Percentiles rank a stretch among this genome's conserved stretches.
Evolutionary conservation across 2,113 vertebrate species (phyloP).

Genomic region (Bufo bufo): DNA sequence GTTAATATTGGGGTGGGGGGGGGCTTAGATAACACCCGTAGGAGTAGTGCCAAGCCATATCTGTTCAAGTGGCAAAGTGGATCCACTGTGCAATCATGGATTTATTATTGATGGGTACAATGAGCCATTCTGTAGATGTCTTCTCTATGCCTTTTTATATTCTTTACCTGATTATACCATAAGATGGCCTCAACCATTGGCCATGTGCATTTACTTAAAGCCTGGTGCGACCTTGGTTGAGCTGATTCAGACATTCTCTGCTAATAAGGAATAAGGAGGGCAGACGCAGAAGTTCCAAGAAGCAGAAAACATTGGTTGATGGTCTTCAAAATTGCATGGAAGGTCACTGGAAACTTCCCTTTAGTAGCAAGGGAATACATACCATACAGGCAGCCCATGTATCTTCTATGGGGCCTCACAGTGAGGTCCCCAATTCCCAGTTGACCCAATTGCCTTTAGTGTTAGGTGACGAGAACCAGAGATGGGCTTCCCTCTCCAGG

Average conservation of each 20-base stretch:
- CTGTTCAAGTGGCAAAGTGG: background rate
- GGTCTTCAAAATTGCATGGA: too few relatives aligned
- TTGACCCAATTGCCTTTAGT: background rate
- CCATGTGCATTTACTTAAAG: background rate
- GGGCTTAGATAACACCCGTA: too few relatives aligned
- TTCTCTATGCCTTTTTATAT: too few relatives aligned
- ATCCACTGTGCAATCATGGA: background rate
- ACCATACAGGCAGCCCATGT: too few relatives aligned
- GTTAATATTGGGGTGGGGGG: too few relatives aligned
- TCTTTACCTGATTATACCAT: background rate
- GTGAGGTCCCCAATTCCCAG: background rate
- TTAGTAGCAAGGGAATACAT: background rate
- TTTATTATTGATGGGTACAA: background rate
- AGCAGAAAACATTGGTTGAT: background rate
- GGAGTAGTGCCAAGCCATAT: too few relatives aligned
- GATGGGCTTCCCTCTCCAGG: too few relatives aligned
- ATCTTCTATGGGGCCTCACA: too few relatives aligned
- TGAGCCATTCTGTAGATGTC: background rate
- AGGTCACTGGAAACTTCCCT: background rate
- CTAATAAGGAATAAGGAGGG: background rate
- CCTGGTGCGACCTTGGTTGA: background rate
- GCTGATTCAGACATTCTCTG: background rate
- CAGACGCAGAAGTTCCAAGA: background rate
- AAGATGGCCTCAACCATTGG: background rate
- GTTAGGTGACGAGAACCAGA: too few relatives aligned